A percentile compares a stretch with the other conserved stretches of the same genome.
phyloP scores from a whole-genome alignment of 2,113 vertebrate species.

The Dryoscopus gambensis region DNA sequence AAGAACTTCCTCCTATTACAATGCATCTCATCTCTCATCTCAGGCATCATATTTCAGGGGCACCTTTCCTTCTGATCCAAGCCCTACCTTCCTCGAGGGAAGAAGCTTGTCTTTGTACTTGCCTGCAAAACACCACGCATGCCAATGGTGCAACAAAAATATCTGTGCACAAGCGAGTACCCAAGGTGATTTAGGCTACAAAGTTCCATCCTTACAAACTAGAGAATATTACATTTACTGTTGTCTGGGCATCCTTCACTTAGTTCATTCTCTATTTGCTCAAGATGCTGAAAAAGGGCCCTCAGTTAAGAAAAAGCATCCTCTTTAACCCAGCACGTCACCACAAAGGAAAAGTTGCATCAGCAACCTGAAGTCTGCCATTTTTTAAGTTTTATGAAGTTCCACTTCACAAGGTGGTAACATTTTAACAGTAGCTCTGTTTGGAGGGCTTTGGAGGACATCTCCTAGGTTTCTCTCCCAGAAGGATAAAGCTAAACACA shows the following conservation, averaged over 20 bases:
- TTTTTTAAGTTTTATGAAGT: not conserved
- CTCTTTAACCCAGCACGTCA: not conserved
- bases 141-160: not conserved
- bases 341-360: not conserved
- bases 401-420: not conserved
- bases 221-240: not conserved
- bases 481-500: slow-evolving; percentile 30
- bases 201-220: not conserved
- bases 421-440: not conserved
- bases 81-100: not conserved
- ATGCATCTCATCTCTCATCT: slow-evolving; percentile 1
- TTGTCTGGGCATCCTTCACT: not conserved
- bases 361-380: not conserved
- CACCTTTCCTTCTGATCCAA: not conserved
- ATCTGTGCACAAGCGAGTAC: not conserved
- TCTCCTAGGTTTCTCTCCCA: not conserved
- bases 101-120: not conserved
- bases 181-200: not conserved
- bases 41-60: not conserved
- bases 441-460: not conserved
- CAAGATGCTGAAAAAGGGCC: not conserved
- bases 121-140: not conserved
- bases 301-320: not conserved
- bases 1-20: not conserved
- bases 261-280: not conserved